Evolutionary conservation across 2,888 invertebrate genomes (phyloP), one percentile per base, ranked within the genome.

Genomic region (Chrysotoxum bicinctum): DNA sequence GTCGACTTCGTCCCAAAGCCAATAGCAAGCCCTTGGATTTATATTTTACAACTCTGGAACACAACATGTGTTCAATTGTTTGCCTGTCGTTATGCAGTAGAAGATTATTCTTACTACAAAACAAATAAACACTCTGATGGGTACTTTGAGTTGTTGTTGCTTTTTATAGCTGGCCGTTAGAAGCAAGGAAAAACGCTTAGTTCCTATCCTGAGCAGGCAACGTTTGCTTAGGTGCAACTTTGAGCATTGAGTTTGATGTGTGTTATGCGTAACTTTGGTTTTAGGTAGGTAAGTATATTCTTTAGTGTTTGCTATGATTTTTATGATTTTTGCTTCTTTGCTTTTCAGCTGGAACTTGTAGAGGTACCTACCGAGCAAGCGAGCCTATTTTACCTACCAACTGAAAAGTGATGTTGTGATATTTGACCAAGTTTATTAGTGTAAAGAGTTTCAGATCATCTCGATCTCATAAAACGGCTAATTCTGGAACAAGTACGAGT

Each of bases 51-150:
- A 78, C 83, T 83, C 50, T 62, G 73, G 83, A 83, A 74, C 78
- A 83, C 83, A 83, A 83, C 83, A 83, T 83, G 83, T 83, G 83
- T 72, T 78, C 82, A 69, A 83, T 77, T 83, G 82, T 83, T 83
- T 77, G 83, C 78, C 62, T 69, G 73, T 77, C 74, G 73, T 77
- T 69, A 78, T 60, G 78, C 54, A 73, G 78, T 68, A 52, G 35
- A 74, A 73, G 60, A 77, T 68, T 73, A 66, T 83, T 62, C 69
- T 62, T 83, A 83, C 83, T 83, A 78, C 69, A 74, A 78, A 83
- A 74, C 73, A 83, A 83, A 83, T 78, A 83, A 78, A 83, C 73
- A 78, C 14, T 21, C 14, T 35, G 50, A 69, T 70, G 79, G 32
- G 40, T 50, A 45, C 30, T 66, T 23, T 45, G 74, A 62, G 66